Evolutionary conservation across 2,113 vertebrate species (phyloP).

Genomic region (Panurus biarmicus): DNA sequence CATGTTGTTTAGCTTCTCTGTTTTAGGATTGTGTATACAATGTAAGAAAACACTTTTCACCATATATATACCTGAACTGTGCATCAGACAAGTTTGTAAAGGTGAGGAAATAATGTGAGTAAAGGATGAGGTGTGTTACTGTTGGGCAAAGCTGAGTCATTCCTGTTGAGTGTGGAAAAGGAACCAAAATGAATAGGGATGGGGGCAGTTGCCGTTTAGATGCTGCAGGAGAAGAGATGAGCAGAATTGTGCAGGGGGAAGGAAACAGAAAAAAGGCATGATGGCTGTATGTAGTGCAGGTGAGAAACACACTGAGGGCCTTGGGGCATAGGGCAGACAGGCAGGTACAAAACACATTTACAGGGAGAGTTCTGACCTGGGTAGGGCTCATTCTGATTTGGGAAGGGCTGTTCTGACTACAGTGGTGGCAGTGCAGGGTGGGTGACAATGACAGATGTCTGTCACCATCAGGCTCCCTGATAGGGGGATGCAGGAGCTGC

Average conservation of each 20-base stretch:
- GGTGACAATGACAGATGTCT: neutral
- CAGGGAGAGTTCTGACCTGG: neutral
- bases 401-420: rapidly evolving
- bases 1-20: neutral
- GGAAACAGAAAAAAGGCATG: neutral
- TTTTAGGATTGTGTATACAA: neutral
- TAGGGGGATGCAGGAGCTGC: neutral
- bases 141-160: neutral
- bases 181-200: neutral
- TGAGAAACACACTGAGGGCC: neutral
- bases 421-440: neutral
- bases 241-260: rapidly evolving
- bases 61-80: neutral
- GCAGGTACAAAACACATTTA: neutral
- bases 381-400: neutral
- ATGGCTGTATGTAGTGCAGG: neutral
- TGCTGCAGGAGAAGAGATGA: neutral
- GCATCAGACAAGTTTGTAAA: neutral
- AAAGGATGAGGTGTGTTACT: neutral
- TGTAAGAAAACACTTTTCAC: neutral
- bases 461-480: neutral
- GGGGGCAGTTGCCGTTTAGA: neutral
- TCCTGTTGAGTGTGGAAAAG: neutral
- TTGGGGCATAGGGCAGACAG: neutral
- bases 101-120: neutral